Percentiles rank a stretch among this genome's conserved stretches.
These are phyloP conservation scores for Heliocidaris tuberculata DNA, from an alignment of 35 echinoderm and acorn worm genomes.

Conservation along the genomic window DNA sequence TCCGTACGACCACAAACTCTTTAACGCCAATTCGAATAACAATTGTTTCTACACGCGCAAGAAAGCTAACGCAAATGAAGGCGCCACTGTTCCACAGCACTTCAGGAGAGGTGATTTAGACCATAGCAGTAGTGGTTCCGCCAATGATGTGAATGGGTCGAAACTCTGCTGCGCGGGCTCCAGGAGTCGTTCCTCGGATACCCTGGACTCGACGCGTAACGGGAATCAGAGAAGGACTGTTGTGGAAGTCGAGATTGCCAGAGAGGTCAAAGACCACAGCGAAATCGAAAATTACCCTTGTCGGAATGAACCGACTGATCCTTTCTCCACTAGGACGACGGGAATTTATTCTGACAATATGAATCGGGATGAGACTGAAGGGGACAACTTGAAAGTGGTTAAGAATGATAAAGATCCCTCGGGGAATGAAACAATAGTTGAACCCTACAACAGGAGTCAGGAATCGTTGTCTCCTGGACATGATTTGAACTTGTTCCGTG, in stretches of 20 bases:
- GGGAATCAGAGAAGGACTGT: background rate
- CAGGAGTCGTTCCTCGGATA: background rate
- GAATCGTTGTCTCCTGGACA: background rate
- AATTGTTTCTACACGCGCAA: background rate
- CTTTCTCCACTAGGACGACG: background rate
- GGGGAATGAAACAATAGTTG: background rate
- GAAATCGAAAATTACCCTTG: background rate
- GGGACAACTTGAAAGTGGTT: background rate
- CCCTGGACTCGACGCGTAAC: background rate
- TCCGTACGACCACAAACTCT: background rate
- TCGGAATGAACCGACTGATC: background rate
- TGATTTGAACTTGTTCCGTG: background rate
- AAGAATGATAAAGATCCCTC: background rate
- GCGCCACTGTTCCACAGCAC: background rate
- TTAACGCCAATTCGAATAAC: background rate
- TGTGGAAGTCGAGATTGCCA: background rate
- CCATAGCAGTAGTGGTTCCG: background rate
- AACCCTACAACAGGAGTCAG: background rate
- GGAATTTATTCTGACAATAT: background rate
- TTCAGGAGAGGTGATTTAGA: background rate
- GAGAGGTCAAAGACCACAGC: background rate
- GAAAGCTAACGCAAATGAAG: background rate
- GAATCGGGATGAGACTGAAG: background rate
- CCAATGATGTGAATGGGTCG: slow-evolving; percentile 14
- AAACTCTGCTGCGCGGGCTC: slow-evolving; percentile 12